Evolutionary conservation across 2,888 invertebrate species (phyloP).

Genomic region (Lamellibrachia columna): DNA sequence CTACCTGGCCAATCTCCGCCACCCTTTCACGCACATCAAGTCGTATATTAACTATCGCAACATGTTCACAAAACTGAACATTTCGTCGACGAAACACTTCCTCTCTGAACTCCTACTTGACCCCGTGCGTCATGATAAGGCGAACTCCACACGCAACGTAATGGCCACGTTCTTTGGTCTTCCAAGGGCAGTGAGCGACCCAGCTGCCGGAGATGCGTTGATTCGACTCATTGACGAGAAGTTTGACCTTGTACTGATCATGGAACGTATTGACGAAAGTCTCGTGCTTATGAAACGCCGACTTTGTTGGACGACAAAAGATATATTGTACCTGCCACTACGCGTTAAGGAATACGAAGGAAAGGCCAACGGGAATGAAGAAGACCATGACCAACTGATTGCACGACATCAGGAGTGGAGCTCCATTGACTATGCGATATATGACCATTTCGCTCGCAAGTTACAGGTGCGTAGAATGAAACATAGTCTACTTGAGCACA

Average conservation of each 20-base stretch:
- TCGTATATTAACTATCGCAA: not conserved
- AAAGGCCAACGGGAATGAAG: not conserved
- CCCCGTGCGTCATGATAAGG: not conserved
- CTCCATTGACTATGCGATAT: not conserved
- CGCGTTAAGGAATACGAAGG: not conserved
- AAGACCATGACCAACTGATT: not conserved
- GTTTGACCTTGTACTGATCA: not conserved
- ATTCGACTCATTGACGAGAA: not conserved
- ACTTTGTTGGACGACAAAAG: not conserved
- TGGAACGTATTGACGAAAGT: not conserved
- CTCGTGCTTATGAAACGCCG: not conserved
- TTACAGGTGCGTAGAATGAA: not conserved
- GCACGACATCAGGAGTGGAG: constrained; percentile 8
- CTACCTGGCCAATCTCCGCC: not conserved
- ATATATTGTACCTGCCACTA: not conserved
- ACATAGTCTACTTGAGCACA: not conserved
- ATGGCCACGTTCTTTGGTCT: not conserved
- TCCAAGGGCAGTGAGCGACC: not conserved
- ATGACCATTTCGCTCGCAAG: not conserved
- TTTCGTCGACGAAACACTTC: not conserved
- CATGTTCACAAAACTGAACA: not conserved
- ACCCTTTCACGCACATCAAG: not conserved
- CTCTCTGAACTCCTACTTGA: not conserved
- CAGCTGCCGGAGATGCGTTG: not conserved
- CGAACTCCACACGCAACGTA: not conserved